Evolutionary conservation across 2,113 vertebrate species (phyloP), one percentile per base, ranked within the genome.

Genomic region (Neodon shergylaensis): DNA sequence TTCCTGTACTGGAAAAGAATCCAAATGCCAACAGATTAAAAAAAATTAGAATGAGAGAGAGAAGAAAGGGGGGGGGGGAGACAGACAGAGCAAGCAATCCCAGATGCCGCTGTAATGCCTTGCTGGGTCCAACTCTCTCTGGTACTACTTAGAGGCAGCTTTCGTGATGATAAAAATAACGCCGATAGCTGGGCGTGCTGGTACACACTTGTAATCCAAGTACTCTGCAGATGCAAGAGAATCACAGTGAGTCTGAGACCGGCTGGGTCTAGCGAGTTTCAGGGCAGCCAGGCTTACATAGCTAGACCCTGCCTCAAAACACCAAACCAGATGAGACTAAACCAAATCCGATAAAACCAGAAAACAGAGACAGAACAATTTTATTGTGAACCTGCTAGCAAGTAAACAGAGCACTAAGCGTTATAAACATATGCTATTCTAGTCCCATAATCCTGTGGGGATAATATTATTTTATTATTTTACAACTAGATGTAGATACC

Each of bases 381-480:
- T 84, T 82, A 92, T 72, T 58, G 47, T 96, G 82, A 97, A 94
- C 70, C 78, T 63, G n/a, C 76, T 83, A 92, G 92, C 47, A 44
- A 66, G 52, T 86, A 49, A 86, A 68, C 47, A 49, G 13, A 77
- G 63, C 52, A 47, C 0, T 72, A 83, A 83, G 52, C 28, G 61
- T 54, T 92, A 84, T 65, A 84, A 91, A 73, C 28, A 39, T 33
- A 52, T 17, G 85, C 85, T n/a, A 52, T 89, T 94, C 88, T 66
- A 92, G 47, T 11, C 44, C 94, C 39, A 68, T 13, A 76, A 58
- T 83, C 36, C 44, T 73, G 33, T 54, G 54, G 73, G 14, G 88
- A 63, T 81, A 92, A 24, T 68, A 86, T 79, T 84, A 90, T 73
- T 76, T 79, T 24, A 2, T 79, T 31, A 1, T 68, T 88, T 83